Conservation (phyloP, 2,113 vertebrate genomes). For the Hyaena hyaena region DNA sequence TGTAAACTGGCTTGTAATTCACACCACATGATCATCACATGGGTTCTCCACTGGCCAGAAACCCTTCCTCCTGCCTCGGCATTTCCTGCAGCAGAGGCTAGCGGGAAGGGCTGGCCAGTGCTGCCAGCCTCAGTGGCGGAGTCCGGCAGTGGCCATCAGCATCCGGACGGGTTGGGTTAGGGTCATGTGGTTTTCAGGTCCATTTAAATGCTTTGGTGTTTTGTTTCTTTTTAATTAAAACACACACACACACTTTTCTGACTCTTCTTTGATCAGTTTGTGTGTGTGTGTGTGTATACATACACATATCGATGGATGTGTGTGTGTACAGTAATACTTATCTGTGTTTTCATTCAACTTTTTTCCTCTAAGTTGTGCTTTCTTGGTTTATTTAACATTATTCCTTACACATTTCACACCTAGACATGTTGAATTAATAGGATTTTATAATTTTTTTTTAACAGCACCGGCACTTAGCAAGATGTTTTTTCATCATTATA, state of each 20-base stretch:
- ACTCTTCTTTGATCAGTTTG: neutral
- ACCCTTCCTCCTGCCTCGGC: neutral
- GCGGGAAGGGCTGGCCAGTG: neutral
- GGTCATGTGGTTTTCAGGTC: neutral
- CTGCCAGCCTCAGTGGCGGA: neutral
- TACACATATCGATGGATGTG: neutral
- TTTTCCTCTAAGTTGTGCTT: neutral
- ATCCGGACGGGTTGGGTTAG: neutral
- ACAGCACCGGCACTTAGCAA: slow-evolving; percentile 15
- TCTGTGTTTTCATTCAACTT: neutral
- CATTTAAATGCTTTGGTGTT: neutral
- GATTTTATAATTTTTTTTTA: slow-evolving; percentile 47
- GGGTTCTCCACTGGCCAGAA: slow-evolving; percentile 43
- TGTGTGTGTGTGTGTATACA: neutral
- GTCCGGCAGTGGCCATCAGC: neutral
- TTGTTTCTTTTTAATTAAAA: neutral
- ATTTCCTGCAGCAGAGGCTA: neutral
- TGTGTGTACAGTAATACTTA: neutral
- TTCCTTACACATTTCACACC: slow-evolving; percentile 15
- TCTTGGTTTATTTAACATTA: slow-evolving; percentile 36
- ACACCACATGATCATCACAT: slow-evolving; percentile 65
- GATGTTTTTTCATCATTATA: neutral
- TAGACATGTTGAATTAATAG: neutral
- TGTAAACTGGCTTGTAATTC: slow-evolving; percentile 48
- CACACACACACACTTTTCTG: neutral